phyloP scores from a whole-genome alignment of 64 coral and sea anemone genomes.

The Stylophora pistillata region DNA sequence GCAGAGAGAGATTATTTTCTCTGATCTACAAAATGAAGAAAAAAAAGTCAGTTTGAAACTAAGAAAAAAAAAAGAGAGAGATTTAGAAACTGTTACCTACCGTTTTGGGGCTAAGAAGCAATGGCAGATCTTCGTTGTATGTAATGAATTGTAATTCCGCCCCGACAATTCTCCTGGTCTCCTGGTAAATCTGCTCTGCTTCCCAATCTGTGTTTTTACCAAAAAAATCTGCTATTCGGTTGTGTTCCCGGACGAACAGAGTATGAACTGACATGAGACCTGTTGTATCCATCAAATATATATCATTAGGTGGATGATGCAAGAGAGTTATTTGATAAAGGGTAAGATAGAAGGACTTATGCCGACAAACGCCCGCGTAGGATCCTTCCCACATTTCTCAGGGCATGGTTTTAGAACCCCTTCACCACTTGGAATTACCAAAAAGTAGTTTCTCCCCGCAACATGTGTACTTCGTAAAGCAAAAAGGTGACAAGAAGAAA shows the following conservation, averaged over 20 bases:
- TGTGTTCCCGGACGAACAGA: constrained; percentile 53
- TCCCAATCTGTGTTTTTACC: constrained; percentile 8
- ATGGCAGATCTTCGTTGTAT: constrained; percentile 66
- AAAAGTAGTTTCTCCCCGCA: too few species aligned
- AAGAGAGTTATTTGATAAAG: background rate
- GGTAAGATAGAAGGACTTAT: too few species aligned
- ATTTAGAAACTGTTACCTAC: constrained; percentile 11
- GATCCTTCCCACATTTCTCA: too few species aligned
- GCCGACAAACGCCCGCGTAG: too few species aligned
- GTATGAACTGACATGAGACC: constrained; percentile 65
- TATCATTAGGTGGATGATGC: background rate
- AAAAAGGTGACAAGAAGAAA: too few species aligned
- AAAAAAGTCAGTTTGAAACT: background rate
- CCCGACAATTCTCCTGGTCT: constrained; percentile 60
- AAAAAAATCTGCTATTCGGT: constrained; percentile 48
- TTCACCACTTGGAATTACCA: too few species aligned
- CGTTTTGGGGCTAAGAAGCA: constrained; percentile 18
- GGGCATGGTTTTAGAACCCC: too few species aligned
- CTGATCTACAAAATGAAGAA: background rate
- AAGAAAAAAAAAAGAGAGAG: too few species aligned
- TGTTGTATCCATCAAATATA: background rate
- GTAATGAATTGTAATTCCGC: constrained; percentile 59
- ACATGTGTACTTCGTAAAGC: too few species aligned
- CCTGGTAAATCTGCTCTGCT: constrained; percentile 43
- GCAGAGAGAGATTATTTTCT: background rate